These are phyloP conservation scores for Parelbella ahira DNA, from an alignment of 2,888 invertebrate species.

Conservation along the genomic window DNA sequence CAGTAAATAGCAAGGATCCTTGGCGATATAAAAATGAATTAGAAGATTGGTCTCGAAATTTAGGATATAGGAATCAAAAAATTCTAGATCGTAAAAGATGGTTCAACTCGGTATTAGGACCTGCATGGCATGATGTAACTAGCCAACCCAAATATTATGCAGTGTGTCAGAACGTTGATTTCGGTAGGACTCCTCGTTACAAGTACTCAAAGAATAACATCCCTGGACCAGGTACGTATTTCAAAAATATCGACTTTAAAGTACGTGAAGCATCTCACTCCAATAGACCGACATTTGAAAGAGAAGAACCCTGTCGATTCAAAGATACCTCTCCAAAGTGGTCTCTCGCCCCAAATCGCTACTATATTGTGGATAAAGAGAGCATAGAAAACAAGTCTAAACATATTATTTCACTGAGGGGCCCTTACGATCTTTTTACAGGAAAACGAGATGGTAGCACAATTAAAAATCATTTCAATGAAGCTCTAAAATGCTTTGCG, in stretches of 20 bases:
- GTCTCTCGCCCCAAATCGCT: constrained; percentile 64
- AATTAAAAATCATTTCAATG: constrained; percentile 76
- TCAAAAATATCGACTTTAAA: constrained; percentile 49
- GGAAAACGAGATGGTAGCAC: constrained; percentile 70
- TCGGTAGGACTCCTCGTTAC: constrained; percentile 53
- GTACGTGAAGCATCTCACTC: constrained; percentile 59
- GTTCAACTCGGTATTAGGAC: constrained; percentile 50
- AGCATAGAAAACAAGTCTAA: constrained; percentile 56
- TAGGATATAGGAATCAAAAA: constrained; percentile 64
- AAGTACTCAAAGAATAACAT: constrained; percentile 34
- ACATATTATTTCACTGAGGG: constrained; percentile 56
- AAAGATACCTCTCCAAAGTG: constrained; percentile 47
- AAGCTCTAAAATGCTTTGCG: constrained; percentile 42
- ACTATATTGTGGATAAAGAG: constrained; percentile 55
- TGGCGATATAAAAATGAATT: constrained; percentile 62
- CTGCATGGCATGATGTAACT: constrained; percentile 54
- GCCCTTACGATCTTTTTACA: constrained; percentile 70
- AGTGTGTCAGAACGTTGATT: constrained; percentile 54
- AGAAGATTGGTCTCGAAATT: constrained; percentile 63
- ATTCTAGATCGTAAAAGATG: constrained; percentile 47
- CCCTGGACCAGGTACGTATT: constrained; percentile 65
- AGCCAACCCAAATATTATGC: constrained; percentile 39
- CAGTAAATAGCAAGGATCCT: constrained; percentile 47
- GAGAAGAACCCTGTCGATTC: constrained; percentile 61
- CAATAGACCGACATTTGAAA: constrained; percentile 49